Evolutionary conservation across 2,888 invertebrate species (phyloP).

Genomic region (Morinoia aosen): DNA sequence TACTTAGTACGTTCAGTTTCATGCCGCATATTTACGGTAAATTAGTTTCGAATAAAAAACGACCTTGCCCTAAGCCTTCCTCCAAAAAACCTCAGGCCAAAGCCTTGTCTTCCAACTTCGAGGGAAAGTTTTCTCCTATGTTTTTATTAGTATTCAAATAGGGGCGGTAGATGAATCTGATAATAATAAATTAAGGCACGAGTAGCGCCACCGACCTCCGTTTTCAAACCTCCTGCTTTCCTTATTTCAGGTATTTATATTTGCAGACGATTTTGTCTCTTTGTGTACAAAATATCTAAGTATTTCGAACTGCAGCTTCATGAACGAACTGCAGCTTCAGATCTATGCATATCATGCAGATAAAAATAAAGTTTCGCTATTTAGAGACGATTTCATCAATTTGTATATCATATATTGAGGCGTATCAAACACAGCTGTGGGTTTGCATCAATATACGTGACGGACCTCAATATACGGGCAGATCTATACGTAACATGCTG

Average conservation of each 20-base stretch:
- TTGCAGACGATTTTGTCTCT: too few relatives aligned
- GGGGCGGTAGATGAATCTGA: slow-evolving; percentile 18
- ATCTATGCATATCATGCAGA: too few relatives aligned
- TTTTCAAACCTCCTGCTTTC: background rate
- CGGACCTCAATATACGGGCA: too few relatives aligned
- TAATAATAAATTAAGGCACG: slow-evolving; percentile 42
- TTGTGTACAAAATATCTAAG: too few relatives aligned
- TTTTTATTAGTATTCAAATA: slow-evolving; percentile 52
- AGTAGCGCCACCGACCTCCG: background rate
- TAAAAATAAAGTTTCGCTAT: too few relatives aligned
- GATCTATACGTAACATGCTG: too few relatives aligned
- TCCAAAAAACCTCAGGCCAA: background rate
- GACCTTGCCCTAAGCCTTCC: background rate
- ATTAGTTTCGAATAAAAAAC: background rate
- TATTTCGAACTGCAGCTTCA: too few relatives aligned
- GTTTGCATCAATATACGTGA: too few relatives aligned
- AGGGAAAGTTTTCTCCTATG: slow-evolving; percentile 10
- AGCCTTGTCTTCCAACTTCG: slow-evolving; percentile 6
- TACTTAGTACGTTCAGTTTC: background rate
- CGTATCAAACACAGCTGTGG: too few relatives aligned
- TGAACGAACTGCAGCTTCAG: too few relatives aligned
- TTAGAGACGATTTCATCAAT: too few relatives aligned
- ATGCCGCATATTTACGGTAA: background rate
- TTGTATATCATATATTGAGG: too few relatives aligned
- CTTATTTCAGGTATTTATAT: background rate